phyloP scores from a whole-genome alignment of 2,888 invertebrate species.

The Byasa hedistus region DNA sequence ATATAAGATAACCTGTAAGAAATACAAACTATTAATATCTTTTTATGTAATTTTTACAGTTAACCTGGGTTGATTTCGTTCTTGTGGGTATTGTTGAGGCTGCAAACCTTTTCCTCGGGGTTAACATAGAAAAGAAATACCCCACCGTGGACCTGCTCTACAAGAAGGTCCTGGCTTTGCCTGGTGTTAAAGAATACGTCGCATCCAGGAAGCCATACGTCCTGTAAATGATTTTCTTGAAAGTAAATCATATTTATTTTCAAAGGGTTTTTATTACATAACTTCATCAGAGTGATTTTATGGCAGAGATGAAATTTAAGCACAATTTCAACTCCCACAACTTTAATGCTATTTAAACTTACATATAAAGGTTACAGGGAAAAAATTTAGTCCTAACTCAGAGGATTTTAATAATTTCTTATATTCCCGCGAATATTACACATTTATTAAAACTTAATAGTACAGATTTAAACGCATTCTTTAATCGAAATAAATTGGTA shows the following conservation, averaged over 20 bases:
- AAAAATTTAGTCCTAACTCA: no score
- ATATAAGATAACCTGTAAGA: no score
- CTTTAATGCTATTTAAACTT: no score
- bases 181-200: constrained; percentile 64
- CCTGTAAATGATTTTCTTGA: constrained; percentile 24
- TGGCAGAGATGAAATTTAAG: no score
- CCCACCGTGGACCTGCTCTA: constrained; percentile 48
- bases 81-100: constrained; percentile 60
- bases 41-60: constrained; percentile 41
- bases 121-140: constrained; percentile 54
- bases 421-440: no score
- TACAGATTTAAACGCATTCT: no score
- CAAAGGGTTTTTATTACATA: background rate
- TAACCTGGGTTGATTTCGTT: constrained; percentile 67
- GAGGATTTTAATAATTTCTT: no score
- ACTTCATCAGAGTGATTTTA: background rate
- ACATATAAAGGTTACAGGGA: no score
- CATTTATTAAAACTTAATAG: no score
- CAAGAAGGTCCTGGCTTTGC: constrained; percentile 48
- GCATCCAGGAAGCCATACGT: constrained; percentile 47
- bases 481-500: no score
- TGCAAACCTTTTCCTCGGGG: constrained; percentile 46
- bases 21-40: no score
- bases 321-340: no score
- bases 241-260: constrained; percentile 8